Evolutionary conservation across 2,797 vertebrate species (phyloP).

Genomic region (Sebastolobus alascanus): DNA sequence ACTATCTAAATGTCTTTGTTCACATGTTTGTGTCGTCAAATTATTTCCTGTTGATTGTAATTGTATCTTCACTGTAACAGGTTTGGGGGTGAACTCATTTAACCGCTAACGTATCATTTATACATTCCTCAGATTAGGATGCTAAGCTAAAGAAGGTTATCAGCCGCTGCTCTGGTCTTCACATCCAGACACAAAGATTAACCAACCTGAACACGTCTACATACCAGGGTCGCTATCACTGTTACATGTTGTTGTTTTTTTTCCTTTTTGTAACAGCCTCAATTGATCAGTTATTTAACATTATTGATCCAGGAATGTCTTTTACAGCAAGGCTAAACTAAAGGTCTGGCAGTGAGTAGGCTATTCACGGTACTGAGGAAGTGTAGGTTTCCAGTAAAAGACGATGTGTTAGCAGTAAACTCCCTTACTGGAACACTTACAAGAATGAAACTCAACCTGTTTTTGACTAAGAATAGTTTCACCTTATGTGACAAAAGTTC

Average conservation of each 20-base stretch:
- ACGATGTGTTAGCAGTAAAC: too few species aligned
- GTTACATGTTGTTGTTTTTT: not conserved
- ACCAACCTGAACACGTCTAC: not conserved
- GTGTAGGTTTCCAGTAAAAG: not conserved
- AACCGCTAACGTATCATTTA: not conserved
- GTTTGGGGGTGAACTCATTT: not conserved
- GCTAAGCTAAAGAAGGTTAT: not conserved
- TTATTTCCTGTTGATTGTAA: not conserved
- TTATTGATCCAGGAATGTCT: conserved; percentile 11
- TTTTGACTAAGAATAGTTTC: not conserved
- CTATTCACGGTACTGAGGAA: not conserved
- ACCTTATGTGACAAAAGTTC: not conserved
- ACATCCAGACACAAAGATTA: conserved; percentile 17
- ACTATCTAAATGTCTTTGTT: not conserved
- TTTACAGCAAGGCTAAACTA: not conserved
- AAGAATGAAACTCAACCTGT: conserved; percentile 8
- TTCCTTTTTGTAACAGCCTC: not conserved
- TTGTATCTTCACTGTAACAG: not conserved
- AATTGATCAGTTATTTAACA: not conserved
- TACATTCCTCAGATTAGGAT: conserved; percentile 27
- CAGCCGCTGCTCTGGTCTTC: not conserved
- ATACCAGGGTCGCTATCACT: not conserved
- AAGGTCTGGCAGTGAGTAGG: not conserved
- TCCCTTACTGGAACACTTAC: not conserved
- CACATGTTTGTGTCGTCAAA: not conserved